Evolutionary conservation across 2,113 vertebrate genomes (phyloP), one percentile per base, ranked within the genome.

Genomic region (Xenus cinereus): DNA sequence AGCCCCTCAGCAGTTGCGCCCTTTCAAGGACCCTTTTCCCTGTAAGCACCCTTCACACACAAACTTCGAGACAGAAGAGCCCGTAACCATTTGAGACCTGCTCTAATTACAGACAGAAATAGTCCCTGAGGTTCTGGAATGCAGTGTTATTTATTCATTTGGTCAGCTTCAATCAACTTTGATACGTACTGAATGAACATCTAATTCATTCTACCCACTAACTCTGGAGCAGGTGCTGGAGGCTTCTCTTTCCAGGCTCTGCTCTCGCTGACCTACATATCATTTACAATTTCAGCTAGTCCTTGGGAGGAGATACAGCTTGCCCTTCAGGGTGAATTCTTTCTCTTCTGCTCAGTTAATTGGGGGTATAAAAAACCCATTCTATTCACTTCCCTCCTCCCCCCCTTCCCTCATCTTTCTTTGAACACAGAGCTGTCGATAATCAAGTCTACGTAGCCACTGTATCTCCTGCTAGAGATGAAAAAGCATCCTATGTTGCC

Each of bases 391-490:
- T 89, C 51, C 30, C 30, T 26, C 6, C 5, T 21, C 6, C 5
- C 7, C 4, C 23, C 4, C 2, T 81, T 43, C 28, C 41, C 35
- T 73, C 30, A 7, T 93, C 39, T 90, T 59, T 89, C 21, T 92
- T 28, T 91, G 27, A 35, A 76, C 76, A 64, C 96, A 99, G 99
- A 80, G 99, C 99, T 51, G 79, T 99, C 30, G 99, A 99, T 97
- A 99, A 99, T 93, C 99, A 99, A 83, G 94, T 99, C 45, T 99
- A 98, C 1, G 98, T 99, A 90, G 99, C 99, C 90, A 97, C 99
- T 0, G 98, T 98, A n/a, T 99, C 99, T 64, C 99, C 99, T 76
- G 99, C 99, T 46, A 98, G 99, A 97, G 99, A 99, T 74, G 98
- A 99, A 33, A 97, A 97, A 2, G 98, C 99, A 18, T 98, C 99